Evolutionary conservation across 2,888 invertebrate species (phyloP), one percentile per base, ranked within the genome.

Genomic region (Nymphalis polychloros): DNA sequence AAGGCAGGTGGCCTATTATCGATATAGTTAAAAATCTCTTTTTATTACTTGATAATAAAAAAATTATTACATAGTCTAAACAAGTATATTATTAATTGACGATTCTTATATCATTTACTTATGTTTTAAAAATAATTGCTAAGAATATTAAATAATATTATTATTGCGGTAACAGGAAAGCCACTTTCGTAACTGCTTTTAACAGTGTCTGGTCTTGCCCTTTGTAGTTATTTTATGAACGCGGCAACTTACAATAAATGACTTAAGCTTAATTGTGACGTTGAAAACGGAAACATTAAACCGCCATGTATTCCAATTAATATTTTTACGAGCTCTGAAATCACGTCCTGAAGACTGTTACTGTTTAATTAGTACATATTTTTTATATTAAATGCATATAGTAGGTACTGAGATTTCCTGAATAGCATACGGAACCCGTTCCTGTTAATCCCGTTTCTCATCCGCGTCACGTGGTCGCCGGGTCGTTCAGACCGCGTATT

Each of bases 401-500:
- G 5, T 7, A 48, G 46, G 52, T 60, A 53, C 46, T 66, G 48
- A 53, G 47, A 61, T 61, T 60, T 66, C 60, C 52, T 20, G 10
- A 47, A 17, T 53, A 31, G n/a, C 35, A n/a, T 31, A 61, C 61
- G 66, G 60, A 67, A 70, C 67, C 61, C 64, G 57, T 64, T 62
- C 64, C 64, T 16, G 64, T 31, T 53, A 62, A 70, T 68, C 59
- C 64, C 63, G 68, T 70, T 68, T 52, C 50, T 35, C 55, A 63
- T 59, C 48, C 64, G 61, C 70, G 67, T 64, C 67, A 64, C 55
- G 47, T 60, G 55, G 62, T 59, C 53, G 59, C 48, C 66, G 68
- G 63, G 66, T 69, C 63, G 68, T 47, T 50, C 61, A 61, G 71
- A 66, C 71, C 65, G 73, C 69, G 72, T 67, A 72, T 73, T 77